A percentile compares a stretch with the other conserved stretches of the same genome.
phyloP scores from a whole-genome alignment of 2,797 vertebrate species.

The Tamandua tetradactyla region DNA sequence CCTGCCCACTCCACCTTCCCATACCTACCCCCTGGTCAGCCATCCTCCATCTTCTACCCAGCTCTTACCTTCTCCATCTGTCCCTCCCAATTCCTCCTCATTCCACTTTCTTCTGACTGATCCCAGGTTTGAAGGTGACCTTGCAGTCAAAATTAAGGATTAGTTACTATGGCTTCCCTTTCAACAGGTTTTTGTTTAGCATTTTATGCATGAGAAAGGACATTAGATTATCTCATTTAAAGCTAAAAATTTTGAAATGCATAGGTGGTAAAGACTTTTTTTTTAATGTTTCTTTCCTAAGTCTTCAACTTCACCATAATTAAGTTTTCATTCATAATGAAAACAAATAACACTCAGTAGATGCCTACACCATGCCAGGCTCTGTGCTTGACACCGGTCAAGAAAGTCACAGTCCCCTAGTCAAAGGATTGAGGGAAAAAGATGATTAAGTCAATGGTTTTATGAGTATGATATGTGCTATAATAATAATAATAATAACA shows the following conservation, averaged over 20 bases:
- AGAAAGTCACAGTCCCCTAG: neutral
- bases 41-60: neutral
- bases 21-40: neutral
- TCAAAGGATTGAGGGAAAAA: neutral
- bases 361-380: neutral
- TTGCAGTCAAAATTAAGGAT: neutral
- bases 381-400: neutral
- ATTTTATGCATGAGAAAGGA: neutral
- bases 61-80: no score
- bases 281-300: neutral
- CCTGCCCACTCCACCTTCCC: neutral
- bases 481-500: slow-evolving; percentile 25
- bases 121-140: neutral
- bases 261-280: neutral
- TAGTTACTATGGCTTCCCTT: neutral
- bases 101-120: neutral
- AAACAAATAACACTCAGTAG: neutral
- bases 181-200: neutral
- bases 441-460: neutral
- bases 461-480: neutral
- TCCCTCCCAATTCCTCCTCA: neutral
- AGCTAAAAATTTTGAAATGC: neutral
- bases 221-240: neutral
- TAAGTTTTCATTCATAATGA: neutral
- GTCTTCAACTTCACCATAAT: neutral